Evolutionary conservation across 2,797 vertebrate species (phyloP).

Genomic region (Synaphobranchus kaupii): DNA sequence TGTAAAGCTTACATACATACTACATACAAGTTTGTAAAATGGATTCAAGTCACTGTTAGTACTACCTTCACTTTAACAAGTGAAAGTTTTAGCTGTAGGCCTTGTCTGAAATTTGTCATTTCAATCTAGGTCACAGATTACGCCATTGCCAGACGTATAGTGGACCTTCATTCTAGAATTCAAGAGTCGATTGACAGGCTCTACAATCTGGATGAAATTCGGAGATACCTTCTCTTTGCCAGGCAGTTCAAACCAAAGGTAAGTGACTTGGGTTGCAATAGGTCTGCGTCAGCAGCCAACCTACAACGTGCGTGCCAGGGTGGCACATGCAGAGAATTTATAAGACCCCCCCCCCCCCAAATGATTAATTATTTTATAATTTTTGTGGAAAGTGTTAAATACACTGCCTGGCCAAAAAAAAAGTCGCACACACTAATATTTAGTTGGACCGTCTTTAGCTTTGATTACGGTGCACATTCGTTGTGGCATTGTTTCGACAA

Average conservation of each 20-base stretch:
- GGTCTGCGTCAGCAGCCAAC: too few species aligned
- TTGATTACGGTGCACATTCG: too few species aligned
- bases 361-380: too few species aligned
- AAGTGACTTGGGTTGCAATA: slow-evolving; percentile 27
- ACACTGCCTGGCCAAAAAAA: too few species aligned
- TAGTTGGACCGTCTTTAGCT: too few species aligned
- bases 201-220: slow-evolving; percentile 93
- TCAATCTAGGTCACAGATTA: slow-evolving; percentile 89
- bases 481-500: too few species aligned
- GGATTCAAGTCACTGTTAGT: background rate
- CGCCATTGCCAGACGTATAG: slow-evolving; percentile 94
- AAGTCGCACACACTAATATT: too few species aligned
- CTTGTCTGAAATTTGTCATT: background rate
- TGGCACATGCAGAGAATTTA: too few species aligned
- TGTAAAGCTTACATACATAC: background rate
- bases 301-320: too few species aligned
- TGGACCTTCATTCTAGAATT: slow-evolving; percentile 91
- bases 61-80: background rate
- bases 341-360: too few species aligned
- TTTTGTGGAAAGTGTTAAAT: too few species aligned
- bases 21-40: background rate
- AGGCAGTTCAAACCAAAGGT: slow-evolving; percentile 98
- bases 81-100: background rate
- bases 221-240: slow-evolving; percentile 93
- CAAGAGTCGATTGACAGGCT: slow-evolving; percentile 91